Evolutionary conservation across 2,113 vertebrate genomes (phyloP), one percentile per base, ranked within the genome.

Genomic region (Xenus cinereus): DNA sequence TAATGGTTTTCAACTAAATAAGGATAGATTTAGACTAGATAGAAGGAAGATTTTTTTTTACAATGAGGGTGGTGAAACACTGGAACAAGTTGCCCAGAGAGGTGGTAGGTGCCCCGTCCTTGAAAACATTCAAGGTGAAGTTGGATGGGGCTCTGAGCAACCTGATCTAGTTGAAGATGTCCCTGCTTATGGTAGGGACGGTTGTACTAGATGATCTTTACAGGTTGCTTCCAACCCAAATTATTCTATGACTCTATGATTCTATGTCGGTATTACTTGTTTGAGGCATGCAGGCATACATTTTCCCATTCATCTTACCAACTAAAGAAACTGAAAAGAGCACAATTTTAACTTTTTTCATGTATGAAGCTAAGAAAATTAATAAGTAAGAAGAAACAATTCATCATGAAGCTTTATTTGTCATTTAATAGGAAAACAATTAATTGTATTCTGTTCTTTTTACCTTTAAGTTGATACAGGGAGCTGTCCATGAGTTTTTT

Each of bases 231-330:
- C 27, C 37, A 20, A 63, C 37, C 12, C 18, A 41, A 39, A 63
- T 5, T 20, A 41, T 28, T 28, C 17, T 28, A 28, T 41, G 24
- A 43, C 27, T 62, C 16, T 27, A 7, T 60, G 23, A 63, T 37
- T 39, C 11, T 39, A 20, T 20, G 60, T 27, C 10, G 1, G 1
- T 53, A 32, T 37, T 56, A 41, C 7, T 14, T 73, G 1, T 27
- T 43, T 26, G 28, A 45, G 6, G 6, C 5, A 33, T 71, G 8
- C 8, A 57, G 39, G 9, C 2, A 1, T 24, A 12, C 2, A 4
- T 68, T n/a, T 33, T 3, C 48, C 3, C 0, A 7, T 14, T 56
- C 11, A 32, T 57, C 14, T 84, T 72, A 56, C 1, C 7, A 64
- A 19, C 5, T 7, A 15, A 79, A 84, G 10, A 82, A 89, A 63